Conservation (phyloP, 1,140 invertebrate genomes). For the Lucilia cuprina region DNA sequence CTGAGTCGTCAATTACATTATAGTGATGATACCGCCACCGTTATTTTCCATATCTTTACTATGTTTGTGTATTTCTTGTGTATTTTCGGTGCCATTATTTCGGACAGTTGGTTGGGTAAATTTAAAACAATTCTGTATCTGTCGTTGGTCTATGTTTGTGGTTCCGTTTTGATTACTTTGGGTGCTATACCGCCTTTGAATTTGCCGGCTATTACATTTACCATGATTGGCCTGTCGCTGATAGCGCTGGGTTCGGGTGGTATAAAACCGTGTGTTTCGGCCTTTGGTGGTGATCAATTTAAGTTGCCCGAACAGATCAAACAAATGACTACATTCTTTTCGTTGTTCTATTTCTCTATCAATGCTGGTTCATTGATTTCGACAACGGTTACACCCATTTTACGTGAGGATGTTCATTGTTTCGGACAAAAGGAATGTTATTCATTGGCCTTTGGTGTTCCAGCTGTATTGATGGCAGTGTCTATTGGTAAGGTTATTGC, state of each 20-base stretch:
- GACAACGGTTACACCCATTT: slow-evolving; percentile 86
- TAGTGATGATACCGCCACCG: slow-evolving; percentile 72
- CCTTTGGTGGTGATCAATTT: slow-evolving; percentile 98
- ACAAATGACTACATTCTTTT: slow-evolving; percentile 87
- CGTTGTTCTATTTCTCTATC: slow-evolving; percentile 92
- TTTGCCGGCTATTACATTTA: slow-evolving; percentile 70
- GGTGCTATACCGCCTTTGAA: slow-evolving; percentile 69
- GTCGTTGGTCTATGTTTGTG: slow-evolving; percentile 87
- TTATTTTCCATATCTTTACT: slow-evolving; percentile 80
- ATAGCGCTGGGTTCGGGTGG: slow-evolving; percentile 93
- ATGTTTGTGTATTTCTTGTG: slow-evolving; percentile 85
- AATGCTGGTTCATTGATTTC: slow-evolving; percentile 91
- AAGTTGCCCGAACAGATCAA: slow-evolving; percentile 78
- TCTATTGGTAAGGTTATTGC: slow-evolving; percentile 66
- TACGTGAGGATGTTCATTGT: slow-evolving; percentile 83
- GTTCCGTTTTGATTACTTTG: slow-evolving; percentile 81
- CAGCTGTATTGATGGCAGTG: slow-evolving; percentile 83
- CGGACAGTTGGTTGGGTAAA: slow-evolving; percentile 82
- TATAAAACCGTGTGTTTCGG: slow-evolving; percentile 96
- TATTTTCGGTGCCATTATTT: slow-evolving; percentile 81
- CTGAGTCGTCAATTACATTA: slow-evolving; percentile 72
- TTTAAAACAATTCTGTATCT: slow-evolving; percentile 89
- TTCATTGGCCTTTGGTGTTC: slow-evolving; percentile 90
- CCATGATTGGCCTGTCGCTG: slow-evolving; percentile 78
- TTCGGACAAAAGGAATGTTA: slow-evolving; percentile 85